Percentiles rank a stretch among this genome's conserved stretches.
phyloP scores from a whole-genome alignment of 1,140 invertebrate species.

The Polyergus mexicanus region DNA sequence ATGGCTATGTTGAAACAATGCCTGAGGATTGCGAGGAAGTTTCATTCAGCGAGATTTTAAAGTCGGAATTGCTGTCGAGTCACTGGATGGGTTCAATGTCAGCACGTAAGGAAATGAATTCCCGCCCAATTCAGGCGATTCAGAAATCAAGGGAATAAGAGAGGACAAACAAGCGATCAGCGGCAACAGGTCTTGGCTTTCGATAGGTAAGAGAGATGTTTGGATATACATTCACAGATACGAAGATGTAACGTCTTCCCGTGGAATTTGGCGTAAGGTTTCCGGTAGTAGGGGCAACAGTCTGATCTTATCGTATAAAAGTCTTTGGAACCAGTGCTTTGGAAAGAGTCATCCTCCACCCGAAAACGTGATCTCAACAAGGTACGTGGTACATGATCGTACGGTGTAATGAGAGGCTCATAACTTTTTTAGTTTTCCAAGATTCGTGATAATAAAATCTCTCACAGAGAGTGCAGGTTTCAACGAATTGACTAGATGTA shows the following conservation, averaged over 20 bases:
- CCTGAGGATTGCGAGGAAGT: neutral
- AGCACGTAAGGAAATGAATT: slow-evolving; percentile 8
- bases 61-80: slow-evolving; percentile 44
- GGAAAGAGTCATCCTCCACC: slow-evolving; percentile 27
- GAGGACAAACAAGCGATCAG: neutral
- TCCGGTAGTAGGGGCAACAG: slow-evolving; percentile 28
- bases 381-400: neutral
- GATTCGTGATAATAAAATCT: neutral
- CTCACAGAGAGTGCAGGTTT: neutral
- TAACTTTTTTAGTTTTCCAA: neutral
- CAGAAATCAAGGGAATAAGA: neutral
- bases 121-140: neutral
- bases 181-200: neutral
- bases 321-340: neutral
- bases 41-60: neutral
- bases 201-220: neutral
- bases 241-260: neutral
- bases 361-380: slow-evolving; percentile 45
- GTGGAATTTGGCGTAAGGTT: neutral
- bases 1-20: neutral
- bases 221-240: neutral
- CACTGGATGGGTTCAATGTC: slow-evolving; percentile 63
- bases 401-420: neutral
- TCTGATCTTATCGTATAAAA: slow-evolving; percentile 53
- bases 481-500: too few relatives aligned